Conservation (phyloP, 2,113 vertebrate species). For the Chiloscyllium plagiosum region DNA sequence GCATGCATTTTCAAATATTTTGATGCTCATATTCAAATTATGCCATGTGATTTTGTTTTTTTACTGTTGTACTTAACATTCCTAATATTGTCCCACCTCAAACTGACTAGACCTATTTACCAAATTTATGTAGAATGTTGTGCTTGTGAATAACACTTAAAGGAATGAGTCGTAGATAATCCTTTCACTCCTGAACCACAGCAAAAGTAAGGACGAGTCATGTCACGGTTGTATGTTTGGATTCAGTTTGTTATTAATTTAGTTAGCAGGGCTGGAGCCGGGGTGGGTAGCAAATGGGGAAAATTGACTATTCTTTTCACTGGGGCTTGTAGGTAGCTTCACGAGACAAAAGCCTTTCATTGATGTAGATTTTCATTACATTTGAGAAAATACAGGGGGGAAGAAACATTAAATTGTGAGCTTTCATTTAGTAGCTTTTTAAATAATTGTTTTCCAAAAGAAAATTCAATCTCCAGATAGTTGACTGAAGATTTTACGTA, state of each 20-base stretch:
- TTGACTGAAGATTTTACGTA: not conserved
- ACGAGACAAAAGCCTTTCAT: not conserved
- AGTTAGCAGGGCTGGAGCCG: not conserved
- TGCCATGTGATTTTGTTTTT: constrained; percentile 8
- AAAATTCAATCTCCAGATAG: not conserved
- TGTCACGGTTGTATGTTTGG: constrained; percentile 15
- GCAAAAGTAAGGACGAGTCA: not conserved
- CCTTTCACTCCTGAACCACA: constrained; percentile 1
- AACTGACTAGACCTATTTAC: not conserved
- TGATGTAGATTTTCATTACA: constrained; percentile 15
- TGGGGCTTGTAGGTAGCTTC: not conserved
- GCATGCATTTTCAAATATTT: constrained; percentile 25
- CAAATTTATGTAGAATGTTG: constrained; percentile 11
- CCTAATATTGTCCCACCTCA: not conserved
- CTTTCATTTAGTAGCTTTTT: not conserved
- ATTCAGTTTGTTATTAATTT: not conserved
- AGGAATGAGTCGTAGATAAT: not conserved
- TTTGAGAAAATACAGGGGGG: not conserved
- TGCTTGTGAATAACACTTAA: constrained; percentile 14
- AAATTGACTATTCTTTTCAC: not conserved
- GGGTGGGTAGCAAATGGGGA: not conserved
- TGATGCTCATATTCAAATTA: constrained; percentile 9
- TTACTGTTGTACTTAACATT: not conserved
- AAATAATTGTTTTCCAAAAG: constrained; percentile 16
- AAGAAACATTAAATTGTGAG: not conserved